Evolutionary conservation across 2,113 vertebrate species (phyloP).

Genomic region (Scortum barcoo): DNA sequence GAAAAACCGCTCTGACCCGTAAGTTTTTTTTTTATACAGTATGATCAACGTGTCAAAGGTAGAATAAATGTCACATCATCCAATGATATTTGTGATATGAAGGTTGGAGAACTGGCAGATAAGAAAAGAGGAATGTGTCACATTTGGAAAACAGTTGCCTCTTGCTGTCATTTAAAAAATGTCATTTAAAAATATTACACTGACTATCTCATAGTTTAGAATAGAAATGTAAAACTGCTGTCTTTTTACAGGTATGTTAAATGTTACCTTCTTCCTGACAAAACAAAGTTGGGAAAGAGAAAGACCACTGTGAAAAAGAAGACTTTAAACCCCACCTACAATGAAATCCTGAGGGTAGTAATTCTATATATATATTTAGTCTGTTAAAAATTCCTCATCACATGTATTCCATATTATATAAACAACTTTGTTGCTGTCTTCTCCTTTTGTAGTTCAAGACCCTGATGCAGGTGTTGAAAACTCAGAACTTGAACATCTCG

Average conservation of each 20-base stretch:
- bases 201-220: background rate
- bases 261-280: slow-evolving; percentile 93
- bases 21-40: slow-evolving; percentile 72
- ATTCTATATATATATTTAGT: background rate
- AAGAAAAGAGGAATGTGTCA: slow-evolving; percentile 3
- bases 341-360: slow-evolving; percentile 91
- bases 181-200: background rate
- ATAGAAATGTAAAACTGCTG: background rate
- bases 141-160: background rate
- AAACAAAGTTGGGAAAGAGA: slow-evolving; percentile 92
- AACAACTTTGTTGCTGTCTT: background rate
- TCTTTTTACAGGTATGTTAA: slow-evolving; percentile 90
- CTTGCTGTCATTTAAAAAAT: background rate
- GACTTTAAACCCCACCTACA: slow-evolving; percentile 92
- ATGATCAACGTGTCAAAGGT: background rate
- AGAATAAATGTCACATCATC: background rate
- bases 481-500: slow-evolving; percentile 89
- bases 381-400: background rate
- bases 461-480: slow-evolving; percentile 83
- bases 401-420: background rate
- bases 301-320: slow-evolving; percentile 95
- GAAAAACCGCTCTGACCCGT: slow-evolving; percentile 94
- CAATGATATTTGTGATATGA: background rate
- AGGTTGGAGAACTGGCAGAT: background rate
- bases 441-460: slow-evolving; percentile 89